Evolutionary conservation across 2,113 vertebrate genomes (phyloP), one percentile per base, ranked within the genome.

Genomic region (Rhynchomys soricoides): DNA sequence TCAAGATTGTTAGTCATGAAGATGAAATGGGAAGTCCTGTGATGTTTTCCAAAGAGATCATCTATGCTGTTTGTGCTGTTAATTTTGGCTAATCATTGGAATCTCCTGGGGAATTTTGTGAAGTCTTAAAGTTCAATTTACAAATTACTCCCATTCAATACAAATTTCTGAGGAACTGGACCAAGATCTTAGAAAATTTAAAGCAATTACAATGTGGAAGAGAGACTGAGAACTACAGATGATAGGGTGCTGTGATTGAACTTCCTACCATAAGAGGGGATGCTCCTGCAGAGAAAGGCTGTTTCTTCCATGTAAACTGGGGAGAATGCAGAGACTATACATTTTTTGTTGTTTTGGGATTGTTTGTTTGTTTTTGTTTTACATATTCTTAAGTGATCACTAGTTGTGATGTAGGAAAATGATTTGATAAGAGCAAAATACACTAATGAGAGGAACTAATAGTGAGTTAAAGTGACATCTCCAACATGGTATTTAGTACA

Each of bases 21-120:
- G 64, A 77, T 50, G 40, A 92, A 77, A 43, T 77, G 59, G 68
- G 55, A 93, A 94, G 16, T 1, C 57, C 64, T 77, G n/a, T 83
- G 45, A 68, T 29, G 37, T 73, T n/a, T 12, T 45, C 48, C 4
- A 77, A 52, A 89, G 24, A 77, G 12, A 11, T 31, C 2, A 52
- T 52, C 16, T 55, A 2, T 77, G 40, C 22, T 73, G 15, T 90
- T 31, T 50, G 4, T 83, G 10, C 48, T 86, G 45, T 93, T 81
- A 92, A 45, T 43, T 74, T 89, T 87, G n/a, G 9, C 22, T n/a
- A 48, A 74, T 29, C 12, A 31, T 66, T 13, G 55, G 79, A 90
- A 52, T 93, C 37, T 90, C 4, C 37, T 83, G 3, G 7, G 43
- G 7, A 71, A 26, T 7, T 79, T 83, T 85, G 70, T 31, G 71